Evolutionary conservation across 2,888 invertebrate species (phyloP).

Genomic region (Pharmacophagus antenor): DNA sequence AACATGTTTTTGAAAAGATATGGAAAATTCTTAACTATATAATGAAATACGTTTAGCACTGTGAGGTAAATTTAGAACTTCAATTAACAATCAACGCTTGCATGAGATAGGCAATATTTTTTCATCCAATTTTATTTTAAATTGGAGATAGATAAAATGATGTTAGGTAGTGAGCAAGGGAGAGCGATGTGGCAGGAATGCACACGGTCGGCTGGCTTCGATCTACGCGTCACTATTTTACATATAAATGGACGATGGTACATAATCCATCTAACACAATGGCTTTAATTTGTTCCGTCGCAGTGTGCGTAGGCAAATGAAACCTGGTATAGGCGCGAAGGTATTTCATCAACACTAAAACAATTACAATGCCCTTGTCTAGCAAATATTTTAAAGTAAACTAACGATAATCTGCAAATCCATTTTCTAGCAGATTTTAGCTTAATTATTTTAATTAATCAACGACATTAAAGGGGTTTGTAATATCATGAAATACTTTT

Average conservation of each 20-base stretch:
- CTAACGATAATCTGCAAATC: neutral
- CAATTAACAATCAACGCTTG: neutral
- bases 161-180: constrained; percentile 42
- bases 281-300: constrained; percentile 71
- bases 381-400: neutral
- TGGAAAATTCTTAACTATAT: neutral
- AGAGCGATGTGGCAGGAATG: constrained; percentile 46
- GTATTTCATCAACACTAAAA: constrained; percentile 24
- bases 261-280: constrained; percentile 77
- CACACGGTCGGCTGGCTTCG: constrained; percentile 58
- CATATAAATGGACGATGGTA: constrained; percentile 77
- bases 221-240: constrained; percentile 75
- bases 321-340: constrained; percentile 54
- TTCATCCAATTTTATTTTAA: neutral
- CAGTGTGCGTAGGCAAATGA: constrained; percentile 65
- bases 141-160: constrained; percentile 44
- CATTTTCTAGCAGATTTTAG: neutral
- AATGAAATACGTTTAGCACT: no score
- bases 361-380: constrained; percentile 21
- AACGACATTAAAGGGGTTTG: no score
- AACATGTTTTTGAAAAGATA: neutral
- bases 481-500: no score
- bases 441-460: no score
- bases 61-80: neutral
- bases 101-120: neutral